Conservation (phyloP, 2,888 invertebrate species). For the Sabellastarte sp. region DNA sequence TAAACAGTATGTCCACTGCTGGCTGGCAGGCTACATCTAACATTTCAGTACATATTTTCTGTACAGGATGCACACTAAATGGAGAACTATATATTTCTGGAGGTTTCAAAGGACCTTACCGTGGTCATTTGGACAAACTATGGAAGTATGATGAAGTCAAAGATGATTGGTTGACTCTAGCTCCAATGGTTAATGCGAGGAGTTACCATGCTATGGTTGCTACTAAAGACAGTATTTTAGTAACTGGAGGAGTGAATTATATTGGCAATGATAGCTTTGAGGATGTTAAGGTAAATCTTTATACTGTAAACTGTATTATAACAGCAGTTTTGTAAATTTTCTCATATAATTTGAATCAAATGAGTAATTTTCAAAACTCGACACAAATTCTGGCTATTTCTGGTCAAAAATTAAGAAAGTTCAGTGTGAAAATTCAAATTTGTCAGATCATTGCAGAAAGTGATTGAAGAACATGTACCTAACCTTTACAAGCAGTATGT, state of each 20-base stretch:
- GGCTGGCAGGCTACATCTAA: too few relatives aligned
- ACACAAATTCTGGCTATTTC: too few relatives aligned
- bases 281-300: slow-evolving; percentile 21
- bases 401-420: too few relatives aligned
- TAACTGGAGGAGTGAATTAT: slow-evolving; percentile 40
- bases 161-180: slow-evolving; percentile 36
- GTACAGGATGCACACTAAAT: slow-evolving; percentile 24
- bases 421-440: too few relatives aligned
- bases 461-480: too few relatives aligned
- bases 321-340: too few relatives aligned
- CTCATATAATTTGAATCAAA: too few relatives aligned
- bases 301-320: too few relatives aligned
- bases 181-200: slow-evolving; percentile 39
- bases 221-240: slow-evolving; percentile 34
- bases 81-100: slow-evolving; percentile 33
- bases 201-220: slow-evolving; percentile 49
- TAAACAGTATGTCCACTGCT: too few relatives aligned
- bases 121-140: slow-evolving; percentile 32
- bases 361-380: too few relatives aligned
- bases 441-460: too few relatives aligned
- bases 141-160: slow-evolving; percentile 36
- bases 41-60: background rate
- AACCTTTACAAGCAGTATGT: too few relatives aligned
- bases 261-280: slow-evolving; percentile 13
- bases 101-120: slow-evolving; percentile 30